Evolutionary conservation across 1,140 invertebrate species (phyloP).

Genomic region (Drosophila guanche): DNA sequence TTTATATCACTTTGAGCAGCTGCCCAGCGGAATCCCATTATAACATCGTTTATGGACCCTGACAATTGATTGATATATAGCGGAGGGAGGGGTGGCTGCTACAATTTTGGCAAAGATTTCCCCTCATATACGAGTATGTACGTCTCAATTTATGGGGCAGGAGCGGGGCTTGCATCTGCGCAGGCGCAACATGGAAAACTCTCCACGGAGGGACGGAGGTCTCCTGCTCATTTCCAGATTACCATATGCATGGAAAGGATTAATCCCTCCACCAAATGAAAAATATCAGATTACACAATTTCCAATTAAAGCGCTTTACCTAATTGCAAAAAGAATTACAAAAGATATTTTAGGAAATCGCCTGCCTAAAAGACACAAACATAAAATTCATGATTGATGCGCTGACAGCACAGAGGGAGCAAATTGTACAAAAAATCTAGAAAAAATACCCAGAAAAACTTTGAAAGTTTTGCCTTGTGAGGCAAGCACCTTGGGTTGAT

Average conservation of each 20-base stretch:
- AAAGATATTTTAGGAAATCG: constrained; percentile 29
- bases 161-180: constrained; percentile 16
- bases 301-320: constrained; percentile 59
- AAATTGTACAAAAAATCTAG: constrained; percentile 15
- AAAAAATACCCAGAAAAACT: constrained; percentile 24
- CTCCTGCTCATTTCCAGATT: constrained; percentile 13
- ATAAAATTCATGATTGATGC: constrained; percentile 76
- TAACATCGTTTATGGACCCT: constrained; percentile 63
- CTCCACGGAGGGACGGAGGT: too few species aligned
- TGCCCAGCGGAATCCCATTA: constrained; percentile 52
- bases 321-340: constrained; percentile 44
- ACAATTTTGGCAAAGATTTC: constrained; percentile 13
- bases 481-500: constrained; percentile 43
- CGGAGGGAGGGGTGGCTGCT: constrained; percentile 7
- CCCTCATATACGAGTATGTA: neutral
- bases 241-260: constrained; percentile 32
- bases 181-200: constrained; percentile 2
- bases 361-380: constrained; percentile 54
- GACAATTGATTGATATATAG: constrained; percentile 75
- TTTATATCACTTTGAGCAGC: constrained; percentile 34
- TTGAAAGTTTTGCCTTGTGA: constrained; percentile 55
- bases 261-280: constrained; percentile 1
- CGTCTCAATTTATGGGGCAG: constrained; percentile 49
- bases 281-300: constrained; percentile 60
- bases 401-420: constrained; percentile 37